Conservation (phyloP, 1,140 invertebrate species). For the Laodelphax striatellus region DNA sequence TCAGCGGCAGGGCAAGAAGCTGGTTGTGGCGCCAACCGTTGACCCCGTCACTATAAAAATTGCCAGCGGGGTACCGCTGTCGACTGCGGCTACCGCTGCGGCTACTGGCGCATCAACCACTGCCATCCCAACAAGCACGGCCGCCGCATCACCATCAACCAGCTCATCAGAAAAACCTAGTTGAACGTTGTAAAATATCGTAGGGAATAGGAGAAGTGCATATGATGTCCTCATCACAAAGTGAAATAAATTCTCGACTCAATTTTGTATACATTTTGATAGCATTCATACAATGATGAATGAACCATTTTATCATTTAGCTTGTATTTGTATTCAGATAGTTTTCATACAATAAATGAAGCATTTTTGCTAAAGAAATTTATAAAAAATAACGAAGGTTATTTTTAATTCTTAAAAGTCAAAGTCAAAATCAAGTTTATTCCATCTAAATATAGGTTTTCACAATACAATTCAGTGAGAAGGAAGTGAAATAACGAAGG, state of each 20-base stretch:
- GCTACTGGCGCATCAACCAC: neutral
- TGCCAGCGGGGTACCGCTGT: neutral
- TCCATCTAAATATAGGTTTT: too few relatives aligned
- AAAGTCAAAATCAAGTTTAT: too few relatives aligned
- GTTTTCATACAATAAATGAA: too few relatives aligned
- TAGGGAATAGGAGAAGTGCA: neutral
- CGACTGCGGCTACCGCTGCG: neutral
- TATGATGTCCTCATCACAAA: neutral
- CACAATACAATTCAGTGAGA: too few relatives aligned
- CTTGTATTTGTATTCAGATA: too few relatives aligned
- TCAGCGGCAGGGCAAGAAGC: slow-evolving; percentile 14
- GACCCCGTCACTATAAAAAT: neutral
- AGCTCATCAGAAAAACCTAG: neutral
- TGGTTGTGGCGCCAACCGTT: slow-evolving; percentile 15
- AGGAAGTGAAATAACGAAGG: too few relatives aligned
- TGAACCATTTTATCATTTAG: too few relatives aligned
- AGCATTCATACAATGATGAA: too few relatives aligned
- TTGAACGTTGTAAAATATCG: neutral
- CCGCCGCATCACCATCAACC: neutral
- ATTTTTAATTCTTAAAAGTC: too few relatives aligned
- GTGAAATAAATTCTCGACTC: neutral
- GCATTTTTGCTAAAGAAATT: too few relatives aligned
- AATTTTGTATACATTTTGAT: too few relatives aligned
- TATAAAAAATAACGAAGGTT: too few relatives aligned
- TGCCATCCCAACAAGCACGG: neutral